Conservation (phyloP, 2,888 invertebrate species). For the Drosophila limbata region DNA sequence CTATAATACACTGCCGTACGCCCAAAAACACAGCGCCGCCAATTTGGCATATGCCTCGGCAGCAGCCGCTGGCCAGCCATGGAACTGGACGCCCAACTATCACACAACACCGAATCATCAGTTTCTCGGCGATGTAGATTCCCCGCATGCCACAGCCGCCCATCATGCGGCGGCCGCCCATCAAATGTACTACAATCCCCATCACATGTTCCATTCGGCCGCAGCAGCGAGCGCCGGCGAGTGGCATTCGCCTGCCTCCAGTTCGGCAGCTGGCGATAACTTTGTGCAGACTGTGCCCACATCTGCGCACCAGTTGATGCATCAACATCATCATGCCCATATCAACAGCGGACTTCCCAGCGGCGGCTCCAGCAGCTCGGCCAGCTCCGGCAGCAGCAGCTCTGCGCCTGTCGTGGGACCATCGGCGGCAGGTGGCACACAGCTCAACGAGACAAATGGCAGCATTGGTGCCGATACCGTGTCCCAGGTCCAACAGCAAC, state of each 20-base stretch:
- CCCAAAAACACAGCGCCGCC: conserved; percentile 87
- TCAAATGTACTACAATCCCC: conserved; percentile 86
- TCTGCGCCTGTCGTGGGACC: conserved; percentile 54
- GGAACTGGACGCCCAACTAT: conserved; percentile 86
- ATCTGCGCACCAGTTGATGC: conserved; percentile 78
- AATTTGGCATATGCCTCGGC: conserved; percentile 86
- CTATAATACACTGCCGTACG: conserved; percentile 89
- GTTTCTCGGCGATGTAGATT: conserved; percentile 85
- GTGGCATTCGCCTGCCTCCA: conserved; percentile 82
- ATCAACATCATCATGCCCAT: conserved; percentile 69
- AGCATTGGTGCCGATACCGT: conserved; percentile 65
- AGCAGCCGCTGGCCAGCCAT: conserved; percentile 81
- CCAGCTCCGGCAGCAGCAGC: conserved; percentile 77
- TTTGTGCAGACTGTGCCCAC: conserved; percentile 77
- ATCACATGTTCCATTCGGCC: conserved; percentile 86
- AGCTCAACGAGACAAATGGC: conserved; percentile 74
- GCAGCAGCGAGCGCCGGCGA: conserved; percentile 77
- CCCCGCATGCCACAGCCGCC: conserved; percentile 85
- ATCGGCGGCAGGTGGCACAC: conserved; percentile 61
- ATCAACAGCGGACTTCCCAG: conserved; percentile 51
- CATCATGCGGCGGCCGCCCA: conserved; percentile 77
- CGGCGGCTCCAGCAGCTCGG: conserved; percentile 73
- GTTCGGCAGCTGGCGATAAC: conserved; percentile 74
- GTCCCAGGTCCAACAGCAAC: conserved; percentile 45
- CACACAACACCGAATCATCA: conserved; percentile 85